Percentiles rank a stretch among this genome's conserved stretches.
These are phyloP conservation scores for Garrulus glandarius DNA, from an alignment of 2,797 vertebrate genomes.

Conservation along the genomic window DNA sequence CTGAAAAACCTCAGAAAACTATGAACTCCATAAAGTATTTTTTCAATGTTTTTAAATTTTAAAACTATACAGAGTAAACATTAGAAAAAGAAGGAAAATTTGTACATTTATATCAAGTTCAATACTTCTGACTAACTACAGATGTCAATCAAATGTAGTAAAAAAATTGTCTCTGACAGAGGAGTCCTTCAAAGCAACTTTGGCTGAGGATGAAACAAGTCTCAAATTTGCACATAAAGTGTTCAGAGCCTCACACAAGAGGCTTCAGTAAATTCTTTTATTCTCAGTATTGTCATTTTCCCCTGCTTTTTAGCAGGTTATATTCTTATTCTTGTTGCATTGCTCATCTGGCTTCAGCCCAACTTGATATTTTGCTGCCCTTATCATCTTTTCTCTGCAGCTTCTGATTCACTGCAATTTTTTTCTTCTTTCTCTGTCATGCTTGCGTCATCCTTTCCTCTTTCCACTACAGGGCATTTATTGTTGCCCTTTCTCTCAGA, in stretches of 20 bases:
- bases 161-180: not conserved
- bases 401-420: not conserved
- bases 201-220: not conserved
- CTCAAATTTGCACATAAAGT: not conserved
- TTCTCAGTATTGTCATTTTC: not conserved
- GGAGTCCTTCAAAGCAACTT: not conserved
- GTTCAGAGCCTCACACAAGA: not conserved
- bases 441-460: not conserved
- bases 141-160: not conserved
- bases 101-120: not conserved
- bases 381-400: not conserved
- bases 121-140: not conserved
- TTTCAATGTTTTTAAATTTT: not conserved
- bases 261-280: not conserved
- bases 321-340: not conserved
- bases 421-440: not conserved
- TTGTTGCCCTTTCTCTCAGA: not conserved
- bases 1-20: not conserved
- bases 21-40: not conserved
- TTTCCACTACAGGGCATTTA: not conserved
- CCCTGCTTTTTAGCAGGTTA: not conserved
- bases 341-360: not conserved
- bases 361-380: not conserved
- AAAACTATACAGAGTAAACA: not conserved
- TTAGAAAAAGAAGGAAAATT: not conserved